Evolutionary conservation across 2,113 vertebrate species (phyloP).

Genomic region (Melospiza melodia): DNA sequence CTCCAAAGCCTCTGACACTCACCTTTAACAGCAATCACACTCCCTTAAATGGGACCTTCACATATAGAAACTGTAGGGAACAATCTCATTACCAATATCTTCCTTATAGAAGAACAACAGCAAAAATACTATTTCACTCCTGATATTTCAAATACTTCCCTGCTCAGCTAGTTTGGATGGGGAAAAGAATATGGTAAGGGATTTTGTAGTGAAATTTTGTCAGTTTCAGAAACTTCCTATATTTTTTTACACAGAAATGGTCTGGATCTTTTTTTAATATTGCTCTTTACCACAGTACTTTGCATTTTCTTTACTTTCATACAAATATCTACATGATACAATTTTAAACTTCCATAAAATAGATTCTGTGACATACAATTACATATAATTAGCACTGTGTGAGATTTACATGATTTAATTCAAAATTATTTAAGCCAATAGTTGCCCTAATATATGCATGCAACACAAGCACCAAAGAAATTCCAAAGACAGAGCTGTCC

Average conservation of each 20-base stretch:
- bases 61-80: neutral
- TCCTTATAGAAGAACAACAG: neutral
- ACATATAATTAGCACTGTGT: neutral
- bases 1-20: neutral
- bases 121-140: neutral
- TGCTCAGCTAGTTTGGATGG: neutral
- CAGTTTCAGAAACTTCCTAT: neutral
- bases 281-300: neutral
- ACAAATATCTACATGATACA: neutral
- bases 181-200: neutral
- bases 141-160: neutral
- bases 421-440: neutral
- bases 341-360: neutral
- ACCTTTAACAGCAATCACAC: rapidly evolving
- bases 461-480: neutral
- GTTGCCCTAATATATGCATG: neutral
- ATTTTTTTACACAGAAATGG: rapidly evolving
- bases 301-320: neutral
- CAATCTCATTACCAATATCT: neutral
- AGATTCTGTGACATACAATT: neutral
- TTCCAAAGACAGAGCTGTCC: neutral
- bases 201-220: neutral
- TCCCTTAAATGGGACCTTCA: neutral
- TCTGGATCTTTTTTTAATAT: neutral
- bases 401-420: neutral